Evolutionary conservation across 2,113 vertebrate species (phyloP), one percentile per base, ranked within the genome.

Genomic region (Podilymbus podiceps): DNA sequence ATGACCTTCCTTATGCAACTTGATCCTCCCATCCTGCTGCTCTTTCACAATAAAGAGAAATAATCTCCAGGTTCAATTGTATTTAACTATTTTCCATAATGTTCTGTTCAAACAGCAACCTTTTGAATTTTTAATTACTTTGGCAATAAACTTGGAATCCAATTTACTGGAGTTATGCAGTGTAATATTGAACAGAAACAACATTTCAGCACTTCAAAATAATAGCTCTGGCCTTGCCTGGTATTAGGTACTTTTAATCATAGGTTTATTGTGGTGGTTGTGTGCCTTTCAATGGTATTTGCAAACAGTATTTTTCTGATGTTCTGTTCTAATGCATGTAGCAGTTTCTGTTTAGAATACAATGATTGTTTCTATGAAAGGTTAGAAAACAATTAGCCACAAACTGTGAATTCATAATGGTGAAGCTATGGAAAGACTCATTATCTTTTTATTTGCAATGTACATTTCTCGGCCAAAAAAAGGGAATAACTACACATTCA

Each of bases 61-160:
- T 88, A 80, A 90, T 85, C 35, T 80, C 7, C 79, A 77, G 73
- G 35, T 86, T 94, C 72, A 77, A 4, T 38, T 92, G 68, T 74
- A 64, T 74, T 91, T 90, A 78, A 83, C 66, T 64, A 18, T 92
- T 81, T 95, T 75, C 63, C n/a, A 27, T 92, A 93, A 86, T 49
- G 60, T 90, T 93, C 88, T 92, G 44, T 79, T 86, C 82, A 84
- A 94, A 78, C 38, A 63, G n/a, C 79, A 92, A 78, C 60, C 72
- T 92, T 96, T 92, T 93, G 85, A 77, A 86, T 93, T 96, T 96
- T 94, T 96, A 94, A 96, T 93, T 94, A 67, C 79, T 81, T 86
- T 90, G 60, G 72, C 72, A 95, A 69, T 91, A 93, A 95, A 96
- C 68, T 59, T 86, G 79, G 38, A 84, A 94, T 68, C 75, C 68